phyloP scores from a whole-genome alignment of 2,113 vertebrate genomes.

The Equus quagga region DNA sequence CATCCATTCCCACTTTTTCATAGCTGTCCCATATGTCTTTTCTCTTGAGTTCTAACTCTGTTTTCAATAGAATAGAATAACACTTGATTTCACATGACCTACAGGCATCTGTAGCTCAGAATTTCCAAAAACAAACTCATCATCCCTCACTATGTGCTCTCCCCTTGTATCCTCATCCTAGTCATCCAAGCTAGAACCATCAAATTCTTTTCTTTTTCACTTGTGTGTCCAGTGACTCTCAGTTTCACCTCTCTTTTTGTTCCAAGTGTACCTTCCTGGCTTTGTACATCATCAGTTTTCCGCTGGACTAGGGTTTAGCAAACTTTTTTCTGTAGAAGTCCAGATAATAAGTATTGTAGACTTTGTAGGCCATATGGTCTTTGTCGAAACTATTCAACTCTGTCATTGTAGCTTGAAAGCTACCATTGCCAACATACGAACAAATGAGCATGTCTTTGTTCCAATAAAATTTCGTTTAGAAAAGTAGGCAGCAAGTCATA shows the following conservation, averaged over 20 bases:
- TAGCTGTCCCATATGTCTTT: not conserved
- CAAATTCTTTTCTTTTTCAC: not conserved
- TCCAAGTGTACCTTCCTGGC: not conserved
- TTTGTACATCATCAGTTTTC: not conserved
- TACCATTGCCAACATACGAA: not conserved
- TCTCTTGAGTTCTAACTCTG: not conserved
- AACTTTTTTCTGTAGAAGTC: not conserved
- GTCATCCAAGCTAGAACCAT: not conserved
- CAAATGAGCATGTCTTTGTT: not conserved
- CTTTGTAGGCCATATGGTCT: not conserved
- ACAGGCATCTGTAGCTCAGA: not conserved
- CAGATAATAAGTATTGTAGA: not conserved
- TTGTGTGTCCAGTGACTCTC: not conserved
- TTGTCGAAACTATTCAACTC: not conserved
- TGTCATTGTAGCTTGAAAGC: not conserved
- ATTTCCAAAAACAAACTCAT: not conserved
- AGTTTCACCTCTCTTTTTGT: not conserved
- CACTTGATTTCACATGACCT: not conserved
- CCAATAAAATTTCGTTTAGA: not conserved
- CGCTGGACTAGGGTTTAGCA: not conserved
- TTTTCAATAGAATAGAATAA: not conserved
- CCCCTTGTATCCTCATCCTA: not conserved
- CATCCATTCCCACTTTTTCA: not conserved
- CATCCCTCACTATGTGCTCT: not conserved
- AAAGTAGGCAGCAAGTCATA: not conserved